A percentile compares a stretch with the other conserved stretches of the same genome.
Evolutionary conservation across 1,140 invertebrate species (phyloP).

Genomic region (Zaprionus lachaisei): DNA sequence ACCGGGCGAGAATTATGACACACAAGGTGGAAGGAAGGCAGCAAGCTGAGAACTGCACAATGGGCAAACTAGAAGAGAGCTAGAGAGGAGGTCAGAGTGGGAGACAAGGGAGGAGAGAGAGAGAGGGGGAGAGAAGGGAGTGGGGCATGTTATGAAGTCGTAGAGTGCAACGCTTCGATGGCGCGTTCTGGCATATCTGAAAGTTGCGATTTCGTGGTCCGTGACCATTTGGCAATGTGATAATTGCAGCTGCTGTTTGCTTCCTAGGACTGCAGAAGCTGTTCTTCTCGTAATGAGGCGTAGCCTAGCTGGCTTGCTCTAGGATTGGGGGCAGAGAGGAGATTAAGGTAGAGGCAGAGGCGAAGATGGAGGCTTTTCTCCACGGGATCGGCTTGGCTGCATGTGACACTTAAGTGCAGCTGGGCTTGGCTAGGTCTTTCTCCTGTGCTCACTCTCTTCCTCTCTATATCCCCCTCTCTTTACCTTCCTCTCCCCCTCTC

Average conservation of each 20-base stretch:
- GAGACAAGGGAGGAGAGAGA: neutral
- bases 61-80: neutral
- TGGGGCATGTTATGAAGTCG: constrained; percentile 61
- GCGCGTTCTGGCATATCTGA: constrained; percentile 54
- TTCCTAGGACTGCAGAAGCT: constrained; percentile 33
- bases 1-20: constrained; percentile 79
- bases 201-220: constrained; percentile 82
- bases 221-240: constrained; percentile 84
- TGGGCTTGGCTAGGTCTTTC: constrained; percentile 61
- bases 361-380: neutral
- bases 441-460: constrained; percentile 4
- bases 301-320: constrained; percentile 35
- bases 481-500: neutral
- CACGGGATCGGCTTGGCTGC: constrained; percentile 40
- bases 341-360: no score
- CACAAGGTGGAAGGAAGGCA: constrained; percentile 42
- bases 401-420: constrained; percentile 76
- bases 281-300: constrained; percentile 63
- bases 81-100: neutral
- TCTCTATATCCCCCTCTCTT: constrained; percentile 9
- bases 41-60: neutral
- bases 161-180: constrained; percentile 35
- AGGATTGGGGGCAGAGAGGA: neutral
- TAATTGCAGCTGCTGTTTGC: constrained; percentile 68
- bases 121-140: neutral